Evolutionary conservation across 2,797 vertebrate genomes (phyloP).

Genomic region (Sphaeramia orbicularis): DNA sequence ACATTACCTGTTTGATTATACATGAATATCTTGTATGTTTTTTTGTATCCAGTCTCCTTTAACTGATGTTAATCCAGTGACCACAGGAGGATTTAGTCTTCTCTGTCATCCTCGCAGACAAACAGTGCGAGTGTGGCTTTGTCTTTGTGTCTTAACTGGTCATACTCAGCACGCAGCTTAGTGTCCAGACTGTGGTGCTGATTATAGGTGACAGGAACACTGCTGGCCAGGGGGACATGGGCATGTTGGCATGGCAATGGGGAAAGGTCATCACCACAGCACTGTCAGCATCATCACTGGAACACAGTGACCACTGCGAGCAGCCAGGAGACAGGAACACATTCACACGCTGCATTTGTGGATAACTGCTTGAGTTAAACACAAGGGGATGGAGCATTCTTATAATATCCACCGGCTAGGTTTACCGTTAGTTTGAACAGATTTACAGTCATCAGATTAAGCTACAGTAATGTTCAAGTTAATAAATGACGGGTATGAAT

Average conservation of each 20-base stretch:
- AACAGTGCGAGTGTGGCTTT: constrained; percentile 17
- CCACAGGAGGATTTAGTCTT: neutral
- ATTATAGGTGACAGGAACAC: constrained; percentile 79
- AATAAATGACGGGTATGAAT: no score
- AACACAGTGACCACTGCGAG: constrained; percentile 55
- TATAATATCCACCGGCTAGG: neutral
- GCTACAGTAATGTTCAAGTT: no score
- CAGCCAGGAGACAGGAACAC: constrained; percentile 49
- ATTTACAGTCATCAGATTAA: no score
- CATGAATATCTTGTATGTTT: no score
- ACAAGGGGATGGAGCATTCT: neutral
- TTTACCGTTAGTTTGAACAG: no score
- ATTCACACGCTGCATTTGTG: constrained; percentile 17
- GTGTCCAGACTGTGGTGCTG: constrained; percentile 64
- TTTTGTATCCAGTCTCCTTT: constrained; percentile 1
- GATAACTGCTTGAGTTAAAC: constrained; percentile 4
- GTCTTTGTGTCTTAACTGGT: constrained; percentile 56
- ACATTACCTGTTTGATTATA: no score
- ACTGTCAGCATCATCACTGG: constrained; percentile 76
- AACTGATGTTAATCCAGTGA: constrained; percentile 20
- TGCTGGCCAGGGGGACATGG: constrained; percentile 75
- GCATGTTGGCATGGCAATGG: constrained; percentile 68
- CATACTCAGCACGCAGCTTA: constrained; percentile 51
- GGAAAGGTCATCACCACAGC: constrained; percentile 79
- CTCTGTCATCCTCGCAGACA: constrained; percentile 15